A percentile compares a stretch with the other conserved stretches of the same genome.
phyloP scores from a whole-genome alignment of 2,888 invertebrate genomes.

The Eristalis tenax region DNA sequence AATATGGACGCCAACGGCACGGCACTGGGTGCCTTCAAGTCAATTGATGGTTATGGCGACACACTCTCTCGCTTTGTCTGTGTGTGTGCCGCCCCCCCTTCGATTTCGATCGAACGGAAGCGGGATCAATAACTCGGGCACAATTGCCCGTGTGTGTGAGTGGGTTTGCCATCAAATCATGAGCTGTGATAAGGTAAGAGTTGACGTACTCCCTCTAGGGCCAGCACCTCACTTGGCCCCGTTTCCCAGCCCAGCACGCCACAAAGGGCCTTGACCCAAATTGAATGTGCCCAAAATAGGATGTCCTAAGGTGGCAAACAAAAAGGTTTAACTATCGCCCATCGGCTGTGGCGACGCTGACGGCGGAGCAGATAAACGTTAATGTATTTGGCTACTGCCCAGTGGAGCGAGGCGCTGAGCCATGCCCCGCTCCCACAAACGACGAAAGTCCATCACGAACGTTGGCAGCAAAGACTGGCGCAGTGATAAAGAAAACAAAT shows the following conservation, averaged over 20 bases:
- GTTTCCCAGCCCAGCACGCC: slow-evolving; percentile 32
- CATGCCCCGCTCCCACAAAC: not conserved
- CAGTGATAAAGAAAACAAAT: slow-evolving; percentile 49
- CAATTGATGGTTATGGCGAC: slow-evolving; percentile 38
- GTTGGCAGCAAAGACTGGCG: slow-evolving; percentile 9
- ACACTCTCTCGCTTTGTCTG: not conserved
- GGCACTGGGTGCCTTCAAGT: slow-evolving; percentile 42
- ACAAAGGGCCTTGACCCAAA: slow-evolving; percentile 65
- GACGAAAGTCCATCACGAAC: not conserved
- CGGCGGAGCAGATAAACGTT: slow-evolving; percentile 26
- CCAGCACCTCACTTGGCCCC: slow-evolving; percentile 41
- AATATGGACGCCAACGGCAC: slow-evolving; percentile 20
- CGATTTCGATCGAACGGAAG: slow-evolving; percentile 52
- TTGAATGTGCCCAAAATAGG: slow-evolving; percentile 53
- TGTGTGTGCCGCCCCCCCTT: not conserved
- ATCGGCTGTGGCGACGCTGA: not conserved
- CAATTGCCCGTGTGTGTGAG: slow-evolving; percentile 17
- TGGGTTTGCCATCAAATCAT: slow-evolving; percentile 8
- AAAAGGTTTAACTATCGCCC: slow-evolving; percentile 46
- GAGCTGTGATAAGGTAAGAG: slow-evolving; percentile 28
- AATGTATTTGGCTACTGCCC: slow-evolving; percentile 38
- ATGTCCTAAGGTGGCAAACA: slow-evolving; percentile 61
- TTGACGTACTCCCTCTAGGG: not conserved
- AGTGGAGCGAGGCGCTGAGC: slow-evolving; percentile 42
- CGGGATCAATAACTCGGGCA: slow-evolving; percentile 51